phyloP scores from a whole-genome alignment of 2,888 invertebrate species.

The Polydesmus complanatus region DNA sequence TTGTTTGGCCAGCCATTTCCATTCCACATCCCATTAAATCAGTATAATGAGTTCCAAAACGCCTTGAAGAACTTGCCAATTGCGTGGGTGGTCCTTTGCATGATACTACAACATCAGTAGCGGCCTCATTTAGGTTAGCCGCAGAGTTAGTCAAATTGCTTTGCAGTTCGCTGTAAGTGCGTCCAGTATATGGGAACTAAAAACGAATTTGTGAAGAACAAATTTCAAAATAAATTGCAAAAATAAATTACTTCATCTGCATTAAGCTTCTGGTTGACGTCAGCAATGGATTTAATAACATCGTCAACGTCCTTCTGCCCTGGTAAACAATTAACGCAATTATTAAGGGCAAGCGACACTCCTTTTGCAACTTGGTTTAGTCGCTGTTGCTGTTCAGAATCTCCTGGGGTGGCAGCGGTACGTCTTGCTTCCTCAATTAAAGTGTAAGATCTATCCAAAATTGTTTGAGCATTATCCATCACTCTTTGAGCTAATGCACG shows the following conservation, averaged over 20 bases:
- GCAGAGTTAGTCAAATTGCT: conserved; percentile 72
- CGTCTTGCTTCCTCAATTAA: conserved; percentile 69
- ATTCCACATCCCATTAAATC: conserved; percentile 61
- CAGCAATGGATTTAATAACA: conserved; percentile 66
- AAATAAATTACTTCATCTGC: conserved; percentile 24
- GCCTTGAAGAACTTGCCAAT: conserved; percentile 57
- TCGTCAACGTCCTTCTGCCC: conserved; percentile 89
- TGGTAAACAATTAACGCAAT: conserved; percentile 70
- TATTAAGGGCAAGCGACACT: conserved; percentile 50
- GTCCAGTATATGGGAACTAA: conserved; percentile 56
- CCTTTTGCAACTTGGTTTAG: conserved; percentile 61
- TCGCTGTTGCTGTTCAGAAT: conserved; percentile 42
- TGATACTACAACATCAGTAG: conserved; percentile 64
- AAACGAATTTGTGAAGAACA: background rate
- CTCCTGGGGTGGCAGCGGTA: conserved; percentile 52
- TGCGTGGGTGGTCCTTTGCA: conserved; percentile 50
- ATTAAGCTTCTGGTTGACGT: conserved; percentile 50
- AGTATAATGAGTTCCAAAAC: conserved; percentile 63
- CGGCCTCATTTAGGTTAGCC: conserved; percentile 65
- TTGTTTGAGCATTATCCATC: conserved; percentile 52
- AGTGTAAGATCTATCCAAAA: conserved; percentile 58
- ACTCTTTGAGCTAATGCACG: conserved; percentile 39
- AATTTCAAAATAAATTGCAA: background rate
- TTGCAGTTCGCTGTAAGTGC: conserved; percentile 66
- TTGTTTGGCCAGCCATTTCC: conserved; percentile 72